Base-by-base conservation (phyloP, 2,888 invertebrate genomes). In the Furcula furcula region DNA sequence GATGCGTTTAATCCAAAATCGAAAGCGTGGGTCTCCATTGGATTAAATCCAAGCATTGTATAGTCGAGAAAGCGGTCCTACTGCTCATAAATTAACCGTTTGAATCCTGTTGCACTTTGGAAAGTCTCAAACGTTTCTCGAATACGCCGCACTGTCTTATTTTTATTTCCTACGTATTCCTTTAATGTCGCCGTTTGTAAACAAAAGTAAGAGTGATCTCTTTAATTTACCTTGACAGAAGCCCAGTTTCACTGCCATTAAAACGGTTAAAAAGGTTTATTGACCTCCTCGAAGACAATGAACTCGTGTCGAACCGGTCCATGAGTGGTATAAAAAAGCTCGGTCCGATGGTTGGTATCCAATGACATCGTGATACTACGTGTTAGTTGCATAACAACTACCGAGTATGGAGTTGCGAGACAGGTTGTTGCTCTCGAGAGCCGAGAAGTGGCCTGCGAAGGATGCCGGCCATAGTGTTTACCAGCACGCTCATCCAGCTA, bases 251-350 rank as follows among this genome's bases (percentile, higher is more conserved):
- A 15, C 33, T 37, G 14, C 27, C 20, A 50, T 54, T 39, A 54
- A 47, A 39, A 47, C 48, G 59, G 51, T 65, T 60, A 61, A 64
- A 62, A 65, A 65, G 58, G 81, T 71, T 77, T 74, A 57, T 55
- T 59, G 74, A 76, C 74, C 78, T 67, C 44, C 46, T 12, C 11
- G 37, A 52, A 73, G 76, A 77, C 80, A 74, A 65, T 74, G 82
- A 84, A 76, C 84, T 73, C 72, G 55, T 38, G 55, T 53, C 39
- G 54, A 64, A 76, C 81, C 74, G 77, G 78, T 78, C 60, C 50
- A 39, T 34, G 31, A 36, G 40, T 49, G 36, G 46, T 52, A 65
- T 52, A 66, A 62, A 56, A 53, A 35, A 47, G 26, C 23, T 41
- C 39, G 36, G 45, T 48, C 44, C 36, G 27, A 7, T 2, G 31